phyloP scores from a whole-genome alignment of 2,113 vertebrate genomes.

The Rattus rattus region DNA sequence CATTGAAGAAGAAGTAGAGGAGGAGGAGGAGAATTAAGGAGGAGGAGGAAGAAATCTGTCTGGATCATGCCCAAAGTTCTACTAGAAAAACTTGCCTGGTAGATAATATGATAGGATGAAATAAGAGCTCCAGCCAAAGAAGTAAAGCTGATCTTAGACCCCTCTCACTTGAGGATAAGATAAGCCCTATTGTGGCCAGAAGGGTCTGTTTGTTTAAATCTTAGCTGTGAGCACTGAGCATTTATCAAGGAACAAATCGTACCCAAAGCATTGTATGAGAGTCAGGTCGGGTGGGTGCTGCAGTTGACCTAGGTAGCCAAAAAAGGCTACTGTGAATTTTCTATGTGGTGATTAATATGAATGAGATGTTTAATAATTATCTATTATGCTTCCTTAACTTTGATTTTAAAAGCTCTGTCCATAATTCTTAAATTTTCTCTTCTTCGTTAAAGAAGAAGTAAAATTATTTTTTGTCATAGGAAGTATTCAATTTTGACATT shows the following conservation, averaged over 20 bases:
- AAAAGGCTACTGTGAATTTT: not conserved
- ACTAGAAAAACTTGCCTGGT: not conserved
- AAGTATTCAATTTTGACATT: not conserved
- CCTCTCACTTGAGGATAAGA: not conserved
- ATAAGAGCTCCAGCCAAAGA: not conserved
- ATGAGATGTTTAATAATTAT: not conserved
- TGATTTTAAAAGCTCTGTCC: not conserved
- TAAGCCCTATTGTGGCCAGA: not conserved
- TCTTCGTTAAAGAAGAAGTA: not conserved
- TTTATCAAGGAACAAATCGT: not conserved
- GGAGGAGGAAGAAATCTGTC: not conserved
- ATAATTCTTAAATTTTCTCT: not conserved
- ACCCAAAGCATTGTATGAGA: not conserved
- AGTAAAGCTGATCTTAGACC: not conserved
- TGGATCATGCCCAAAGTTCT: not conserved
- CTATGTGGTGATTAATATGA: not conserved
- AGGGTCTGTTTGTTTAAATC: not conserved
- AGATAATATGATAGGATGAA: not conserved
- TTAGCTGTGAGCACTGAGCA: not conserved
- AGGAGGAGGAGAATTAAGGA: not conserved
- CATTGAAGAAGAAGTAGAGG: too few relatives aligned
- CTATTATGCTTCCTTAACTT: not conserved
- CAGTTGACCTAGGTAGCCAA: not conserved
- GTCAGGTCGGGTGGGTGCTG: not conserved
- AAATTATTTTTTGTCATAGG: not conserved